Percentiles rank a stretch among this genome's conserved stretches.
Conservation (phyloP, 1,140 invertebrate species). For the Radopholus similis region DNA sequence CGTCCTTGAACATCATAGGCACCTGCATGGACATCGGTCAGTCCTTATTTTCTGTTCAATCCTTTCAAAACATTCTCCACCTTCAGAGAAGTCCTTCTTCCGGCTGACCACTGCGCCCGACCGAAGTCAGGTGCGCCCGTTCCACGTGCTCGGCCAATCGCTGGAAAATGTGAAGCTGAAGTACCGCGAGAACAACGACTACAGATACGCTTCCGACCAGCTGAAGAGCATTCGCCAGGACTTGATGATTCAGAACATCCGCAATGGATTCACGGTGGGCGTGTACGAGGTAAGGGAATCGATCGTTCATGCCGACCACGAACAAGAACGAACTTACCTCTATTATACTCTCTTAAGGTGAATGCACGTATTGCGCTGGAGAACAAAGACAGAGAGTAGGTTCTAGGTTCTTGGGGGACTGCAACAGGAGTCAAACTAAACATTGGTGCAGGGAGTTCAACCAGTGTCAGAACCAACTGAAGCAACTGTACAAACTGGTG, state of each 20-base stretch:
- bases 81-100: slow-evolving; percentile 38
- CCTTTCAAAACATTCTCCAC: background rate
- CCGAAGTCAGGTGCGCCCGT: slow-evolving; percentile 38
- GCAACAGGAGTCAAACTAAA: too few relatives aligned
- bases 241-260: slow-evolving; percentile 89
- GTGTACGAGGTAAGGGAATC: slow-evolving; percentile 97
- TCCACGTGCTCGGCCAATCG: slow-evolving; percentile 17
- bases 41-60: background rate
- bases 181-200: slow-evolving; percentile 25
- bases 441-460: slow-evolving; percentile 75
- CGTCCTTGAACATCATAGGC: slow-evolving; percentile 21
- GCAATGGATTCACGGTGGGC: slow-evolving; percentile 85
- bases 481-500: slow-evolving; percentile 77
- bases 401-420: background rate
- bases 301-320: slow-evolving; percentile 90
- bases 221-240: slow-evolving; percentile 97
- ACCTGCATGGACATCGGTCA: slow-evolving; percentile 37
- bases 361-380: background rate
- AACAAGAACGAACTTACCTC: slow-evolving; percentile 70
- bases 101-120: slow-evolving; percentile 39
- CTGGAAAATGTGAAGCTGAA: slow-evolving; percentile 42
- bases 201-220: slow-evolving; percentile 70
- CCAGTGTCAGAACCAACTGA: slow-evolving; percentile 94
- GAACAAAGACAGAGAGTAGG: slow-evolving; percentile 1
- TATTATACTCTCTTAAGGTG: background rate